Conservation (phyloP, 2,888 invertebrate species). For the Microchrysa polita region DNA sequence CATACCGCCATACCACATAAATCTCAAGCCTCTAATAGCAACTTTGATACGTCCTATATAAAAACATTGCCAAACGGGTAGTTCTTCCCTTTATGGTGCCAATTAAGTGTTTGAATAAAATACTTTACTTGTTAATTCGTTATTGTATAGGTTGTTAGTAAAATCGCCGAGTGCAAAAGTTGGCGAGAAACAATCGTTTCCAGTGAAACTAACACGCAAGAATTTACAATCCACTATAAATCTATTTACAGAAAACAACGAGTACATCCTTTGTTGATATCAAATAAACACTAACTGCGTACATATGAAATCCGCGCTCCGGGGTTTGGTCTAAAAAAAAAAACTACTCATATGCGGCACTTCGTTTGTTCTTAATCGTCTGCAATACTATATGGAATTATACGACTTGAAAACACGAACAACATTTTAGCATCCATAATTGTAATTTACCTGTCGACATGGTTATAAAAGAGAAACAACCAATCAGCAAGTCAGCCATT, state of each 20-base stretch:
- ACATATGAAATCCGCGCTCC: neutral
- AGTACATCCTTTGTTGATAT: neutral
- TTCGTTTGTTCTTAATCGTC: slow-evolving; percentile 18
- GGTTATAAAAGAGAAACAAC: slow-evolving; percentile 44
- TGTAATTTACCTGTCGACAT: slow-evolving; percentile 46
- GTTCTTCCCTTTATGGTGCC: slow-evolving; percentile 19
- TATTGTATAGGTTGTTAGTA: neutral
- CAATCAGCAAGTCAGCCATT: slow-evolving; percentile 30
- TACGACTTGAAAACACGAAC: slow-evolving; percentile 17
- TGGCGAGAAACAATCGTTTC: neutral
- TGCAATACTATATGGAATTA: slow-evolving; percentile 10
- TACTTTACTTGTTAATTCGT: slow-evolving; percentile 1
- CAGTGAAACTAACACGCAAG: slow-evolving; percentile 23
- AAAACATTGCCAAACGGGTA: too few relatives aligned
- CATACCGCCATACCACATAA: too few relatives aligned
- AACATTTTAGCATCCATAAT: slow-evolving; percentile 26
- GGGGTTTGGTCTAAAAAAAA: neutral
- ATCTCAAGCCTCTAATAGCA: too few relatives aligned
- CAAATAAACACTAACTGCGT: neutral
- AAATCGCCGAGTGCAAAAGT: neutral
- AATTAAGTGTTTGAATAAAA: slow-evolving; percentile 31
- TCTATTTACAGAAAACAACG: neutral
- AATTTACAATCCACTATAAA: slow-evolving; percentile 22
- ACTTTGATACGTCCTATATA: too few relatives aligned
- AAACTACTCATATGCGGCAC: slow-evolving; percentile 1